Conservation (phyloP, 2,113 vertebrate species). For the Prolemur simus region DNA sequence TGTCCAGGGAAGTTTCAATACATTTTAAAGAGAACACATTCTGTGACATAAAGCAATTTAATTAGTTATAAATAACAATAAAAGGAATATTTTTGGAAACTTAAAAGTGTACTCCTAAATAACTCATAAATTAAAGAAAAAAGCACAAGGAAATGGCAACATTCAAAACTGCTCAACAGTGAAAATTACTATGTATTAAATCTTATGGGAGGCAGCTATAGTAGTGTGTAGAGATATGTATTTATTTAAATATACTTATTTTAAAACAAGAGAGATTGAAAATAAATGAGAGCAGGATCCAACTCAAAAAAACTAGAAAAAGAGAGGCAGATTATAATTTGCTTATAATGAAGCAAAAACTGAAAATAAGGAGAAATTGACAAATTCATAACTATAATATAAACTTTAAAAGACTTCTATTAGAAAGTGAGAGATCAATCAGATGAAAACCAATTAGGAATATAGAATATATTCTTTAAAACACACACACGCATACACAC, state of each 20-base stretch:
- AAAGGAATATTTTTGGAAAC: neutral
- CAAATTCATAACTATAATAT: neutral
- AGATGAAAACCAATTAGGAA: neutral
- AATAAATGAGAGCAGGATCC: neutral
- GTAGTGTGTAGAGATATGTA: neutral
- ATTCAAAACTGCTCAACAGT: neutral
- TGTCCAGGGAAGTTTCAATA: neutral
- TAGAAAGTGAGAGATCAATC: neutral
- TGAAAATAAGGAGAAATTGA: neutral
- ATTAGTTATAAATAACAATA: neutral
- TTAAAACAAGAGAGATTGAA: neutral
- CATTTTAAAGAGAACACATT: slow-evolving; percentile 5
- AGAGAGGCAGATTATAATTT: neutral
- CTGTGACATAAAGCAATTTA: neutral
- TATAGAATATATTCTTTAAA: neutral
- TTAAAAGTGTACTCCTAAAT: neutral
- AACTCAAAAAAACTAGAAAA: neutral
- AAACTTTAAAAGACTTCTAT: neutral
- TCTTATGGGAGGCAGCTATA: neutral
- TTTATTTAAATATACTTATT: neutral
- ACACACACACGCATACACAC: neutral
- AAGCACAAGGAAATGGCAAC: neutral
- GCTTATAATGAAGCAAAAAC: neutral
- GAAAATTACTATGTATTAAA: neutral
- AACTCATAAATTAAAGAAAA: neutral